Evolutionary conservation across 2,113 vertebrate genomes (phyloP).

Genomic region (Gnathonemus echidnorhynchus): DNA sequence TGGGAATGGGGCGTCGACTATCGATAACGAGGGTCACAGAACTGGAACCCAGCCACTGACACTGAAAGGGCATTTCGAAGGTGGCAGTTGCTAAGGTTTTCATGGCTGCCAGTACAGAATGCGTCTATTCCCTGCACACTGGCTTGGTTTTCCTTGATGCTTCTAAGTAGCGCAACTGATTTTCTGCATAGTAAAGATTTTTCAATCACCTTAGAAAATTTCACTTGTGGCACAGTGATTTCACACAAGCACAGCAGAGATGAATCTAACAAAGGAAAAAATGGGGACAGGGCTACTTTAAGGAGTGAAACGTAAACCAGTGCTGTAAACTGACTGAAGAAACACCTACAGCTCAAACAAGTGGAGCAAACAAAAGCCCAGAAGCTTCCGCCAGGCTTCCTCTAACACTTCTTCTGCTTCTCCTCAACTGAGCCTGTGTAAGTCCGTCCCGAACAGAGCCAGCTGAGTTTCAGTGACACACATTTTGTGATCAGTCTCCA

Average conservation of each 20-base stretch:
- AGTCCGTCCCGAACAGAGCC: not conserved
- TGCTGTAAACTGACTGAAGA: not conserved
- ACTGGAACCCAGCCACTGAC: not conserved
- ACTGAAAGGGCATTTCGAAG: not conserved
- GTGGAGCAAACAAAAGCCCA: not conserved
- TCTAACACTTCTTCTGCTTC: not conserved
- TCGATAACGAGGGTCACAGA: not conserved
- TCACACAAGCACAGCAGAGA: not conserved
- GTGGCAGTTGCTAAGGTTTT: not conserved
- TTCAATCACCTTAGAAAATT: not conserved
- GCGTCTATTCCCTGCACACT: not conserved
- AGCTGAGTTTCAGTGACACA: not conserved
- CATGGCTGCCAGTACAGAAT: not conserved
- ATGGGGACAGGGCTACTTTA: not conserved
- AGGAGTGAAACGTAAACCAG: not conserved
- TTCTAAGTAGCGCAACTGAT: not conserved
- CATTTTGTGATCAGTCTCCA: not conserved
- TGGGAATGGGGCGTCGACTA: not conserved
- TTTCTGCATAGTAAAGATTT: not conserved
- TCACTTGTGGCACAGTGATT: not conserved
- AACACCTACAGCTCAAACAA: not conserved
- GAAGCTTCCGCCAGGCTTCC: not conserved
- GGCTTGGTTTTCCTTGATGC: not conserved
- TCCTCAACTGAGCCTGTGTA: not conserved
- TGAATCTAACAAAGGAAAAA: not conserved